Base-by-base conservation (phyloP, 2,888 invertebrate species). In the Perizoma affinitatum region DNA sequence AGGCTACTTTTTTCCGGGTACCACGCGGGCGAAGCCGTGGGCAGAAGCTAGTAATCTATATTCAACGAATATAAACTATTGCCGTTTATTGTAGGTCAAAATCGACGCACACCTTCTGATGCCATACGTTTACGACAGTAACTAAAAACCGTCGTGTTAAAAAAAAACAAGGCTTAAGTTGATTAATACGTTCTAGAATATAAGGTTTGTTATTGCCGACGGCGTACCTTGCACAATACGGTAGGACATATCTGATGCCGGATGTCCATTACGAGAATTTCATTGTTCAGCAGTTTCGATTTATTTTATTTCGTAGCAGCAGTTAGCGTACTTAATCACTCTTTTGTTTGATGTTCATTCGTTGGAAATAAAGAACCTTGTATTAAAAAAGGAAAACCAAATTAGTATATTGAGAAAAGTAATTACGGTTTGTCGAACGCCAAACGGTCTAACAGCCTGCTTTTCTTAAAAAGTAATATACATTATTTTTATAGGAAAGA, bases 311-410 rank as follows among this genome's bases (percentile, higher is more conserved):
- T 66, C 63, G 60, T 72, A 71, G 71, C 70, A 68, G 66, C 74
- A 75, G 77, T 74, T 80, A 81, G 75, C 76, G 68, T 72, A 71
- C 77, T 82, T 84, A 85, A 86, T 89, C 86, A 83, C 80, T 82
- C 85, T 82, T 83, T 84, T 83, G 78, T 82, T 83, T 80, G 72
- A 80, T 78, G 77, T 82, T 74, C 69, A 72, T 72, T 74, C 69
- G 69, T 53, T 62, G 64, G 73, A 79, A 67, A 72, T 70, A 69
- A 72, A 75, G 65, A 69, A 64, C 67, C 61, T 70, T 74, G 69
- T 76, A 75, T 76, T 73, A 76, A 75, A 52, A 70, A 73, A 74
- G 67, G 61, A 69, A 64, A 64, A 57, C 50, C 62, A 54, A 65
- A 65, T 63, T 64, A 70, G 72, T 72, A 71, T 80, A 80, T 79